These are phyloP conservation scores for Selenia dentaria DNA, from an alignment of 2,888 invertebrate species.

Conservation along the genomic window DNA sequence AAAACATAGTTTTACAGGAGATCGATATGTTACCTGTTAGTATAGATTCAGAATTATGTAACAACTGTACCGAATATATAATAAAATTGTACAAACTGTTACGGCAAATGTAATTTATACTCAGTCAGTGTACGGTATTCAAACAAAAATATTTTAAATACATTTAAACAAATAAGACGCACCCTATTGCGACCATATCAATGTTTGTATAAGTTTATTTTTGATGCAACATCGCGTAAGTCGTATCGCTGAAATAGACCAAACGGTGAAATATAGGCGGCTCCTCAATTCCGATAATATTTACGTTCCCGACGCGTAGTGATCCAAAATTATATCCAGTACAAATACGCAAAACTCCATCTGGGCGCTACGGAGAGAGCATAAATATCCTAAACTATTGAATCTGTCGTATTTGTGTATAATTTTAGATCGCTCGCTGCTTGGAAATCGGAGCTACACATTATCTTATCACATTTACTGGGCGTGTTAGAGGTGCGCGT, in stretches of 20 bases:
- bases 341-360: slow-evolving; percentile 21
- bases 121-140: too few relatives aligned
- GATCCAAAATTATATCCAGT: slow-evolving; percentile 25
- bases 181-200: slow-evolving; percentile 1
- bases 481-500: too few relatives aligned
- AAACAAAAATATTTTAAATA: too few relatives aligned
- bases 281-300: slow-evolving; percentile 23
- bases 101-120: too few relatives aligned
- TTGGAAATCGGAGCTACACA: too few relatives aligned
- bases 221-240: slow-evolving; percentile 10
- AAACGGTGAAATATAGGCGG: slow-evolving; percentile 18
- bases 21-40: too few relatives aligned
- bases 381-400: slow-evolving; percentile 10
- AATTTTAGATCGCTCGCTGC: slow-evolving; percentile 16
- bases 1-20: too few relatives aligned
- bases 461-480: too few relatives aligned
- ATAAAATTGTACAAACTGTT: too few relatives aligned
- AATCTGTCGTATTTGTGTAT: slow-evolving; percentile 14
- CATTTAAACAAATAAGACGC: too few relatives aligned
- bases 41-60: too few relatives aligned
- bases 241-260: slow-evolving; percentile 24
- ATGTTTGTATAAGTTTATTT: slow-evolving; percentile 22
- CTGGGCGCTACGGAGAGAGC: slow-evolving; percentile 6
- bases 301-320: slow-evolving; percentile 25
- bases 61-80: too few relatives aligned